Evolutionary conservation across 2,797 vertebrate genomes (phyloP).

Genomic region (Tangara arthus): DNA sequence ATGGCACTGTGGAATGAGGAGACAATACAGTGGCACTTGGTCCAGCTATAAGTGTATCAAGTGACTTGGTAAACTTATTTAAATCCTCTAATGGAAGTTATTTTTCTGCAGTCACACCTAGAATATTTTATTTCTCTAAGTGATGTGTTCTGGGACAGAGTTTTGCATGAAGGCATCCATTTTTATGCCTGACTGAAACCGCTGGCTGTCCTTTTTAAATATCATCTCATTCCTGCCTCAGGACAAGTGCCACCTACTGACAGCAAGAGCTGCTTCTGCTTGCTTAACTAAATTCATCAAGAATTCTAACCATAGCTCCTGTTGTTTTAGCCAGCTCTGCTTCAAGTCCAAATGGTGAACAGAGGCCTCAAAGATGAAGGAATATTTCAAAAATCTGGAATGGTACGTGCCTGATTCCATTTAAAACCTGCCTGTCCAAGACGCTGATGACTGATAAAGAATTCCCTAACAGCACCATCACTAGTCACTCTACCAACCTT

Average conservation of each 20-base stretch:
- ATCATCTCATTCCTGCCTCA: background rate
- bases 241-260: background rate
- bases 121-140: background rate
- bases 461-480: background rate
- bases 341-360: background rate
- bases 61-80: background rate
- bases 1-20: background rate
- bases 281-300: background rate
- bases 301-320: background rate
- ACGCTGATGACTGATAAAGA: background rate
- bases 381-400: background rate
- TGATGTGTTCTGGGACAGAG: background rate
- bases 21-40: background rate
- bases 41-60: rapidly evolving
- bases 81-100: background rate
- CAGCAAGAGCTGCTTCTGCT: background rate
- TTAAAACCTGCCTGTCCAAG: background rate
- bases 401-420: background rate
- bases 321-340: background rate
- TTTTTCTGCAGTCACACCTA: background rate
- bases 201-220: background rate
- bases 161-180: background rate
- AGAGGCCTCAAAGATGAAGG: background rate
- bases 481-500: background rate
- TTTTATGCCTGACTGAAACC: background rate